Evolutionary conservation across 2,888 invertebrate genomes (phyloP).

Genomic region (Lydus trimaculatus): DNA sequence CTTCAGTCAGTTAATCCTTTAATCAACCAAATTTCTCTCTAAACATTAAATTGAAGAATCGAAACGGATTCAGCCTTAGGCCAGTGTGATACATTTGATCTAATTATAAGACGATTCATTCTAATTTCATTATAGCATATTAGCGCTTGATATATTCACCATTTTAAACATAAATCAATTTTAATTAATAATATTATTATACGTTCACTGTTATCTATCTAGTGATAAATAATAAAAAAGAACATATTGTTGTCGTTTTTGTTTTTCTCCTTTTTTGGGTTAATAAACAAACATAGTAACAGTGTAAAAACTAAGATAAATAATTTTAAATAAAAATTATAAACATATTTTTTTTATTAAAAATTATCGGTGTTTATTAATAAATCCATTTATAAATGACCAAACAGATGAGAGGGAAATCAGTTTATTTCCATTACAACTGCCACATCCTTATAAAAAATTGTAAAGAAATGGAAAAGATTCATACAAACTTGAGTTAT

Average conservation of each 20-base stretch:
- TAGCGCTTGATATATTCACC: background rate
- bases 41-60: no score
- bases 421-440: conserved; percentile 27
- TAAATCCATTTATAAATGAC: conserved; percentile 31
- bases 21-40: no score
- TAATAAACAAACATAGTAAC: background rate
- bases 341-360: conserved; percentile 3
- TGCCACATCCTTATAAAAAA: conserved; percentile 29
- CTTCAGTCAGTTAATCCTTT: no score
- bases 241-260: no score
- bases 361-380: conserved; percentile 31
- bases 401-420: conserved; percentile 20
- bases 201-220: background rate
- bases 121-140: conserved; percentile 6
- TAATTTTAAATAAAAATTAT: conserved; percentile 10
- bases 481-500: conserved; percentile 39
- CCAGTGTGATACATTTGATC: background rate
- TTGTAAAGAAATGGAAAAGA: conserved; percentile 3
- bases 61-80: background rate
- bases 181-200: background rate
- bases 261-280: background rate
- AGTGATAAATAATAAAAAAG: background rate
- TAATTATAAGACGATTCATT: background rate
- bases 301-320: background rate
- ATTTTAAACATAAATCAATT: background rate